Base-by-base conservation (phyloP, 2,888 invertebrate species). In the Andrena chrysosceles region DNA sequence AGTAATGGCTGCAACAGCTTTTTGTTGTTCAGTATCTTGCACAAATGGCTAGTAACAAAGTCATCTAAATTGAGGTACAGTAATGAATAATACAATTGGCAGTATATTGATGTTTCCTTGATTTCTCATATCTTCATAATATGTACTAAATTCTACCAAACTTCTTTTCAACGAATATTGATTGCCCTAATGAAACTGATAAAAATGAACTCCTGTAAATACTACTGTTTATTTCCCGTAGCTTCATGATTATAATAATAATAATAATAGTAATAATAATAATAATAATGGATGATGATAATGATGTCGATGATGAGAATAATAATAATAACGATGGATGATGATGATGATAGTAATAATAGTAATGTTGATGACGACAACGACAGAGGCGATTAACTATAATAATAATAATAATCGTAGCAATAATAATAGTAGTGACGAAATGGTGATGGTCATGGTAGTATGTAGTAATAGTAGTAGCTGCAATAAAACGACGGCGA, bases 61-160 rank as follows among this genome's bases (percentile, higher is more conserved):
- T 66, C 56, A 2, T 86, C 84, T 85, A 86, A 89, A 76, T 89
- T 86, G 54, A 70, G 66, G 79, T 52, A 77, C 66, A 76, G 71
- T 76, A 68, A 92, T 91, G 91, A 91, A 84, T 85, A 78, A 89
- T 80, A 88, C 90, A 90, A 92, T 90, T 93, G 93, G 92, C 93
- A 93, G 93, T 92, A 93, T 87, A 84, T 90, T 86, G 73, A 86
- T 73, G 52, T 86, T 83, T 84, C 68, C 10, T 29, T 16, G 7
- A 42, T 77, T 56, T 3, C 23, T 33, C 16, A 26, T 49, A 26
- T 2, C 48, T 69, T 31, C 26, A 49, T 60, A 72, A n/a, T 2
- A 49, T 29, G 8, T n/a, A 13, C 13, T 33, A 16, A 31, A 35
- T 56, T 42, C 16, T 13, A 67, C 10, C 8, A 49, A 52, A 13